Percentiles rank a stretch among this genome's conserved stretches.
Conservation (phyloP, 1,140 invertebrate genomes). For the Platorchestia sp. region DNA sequence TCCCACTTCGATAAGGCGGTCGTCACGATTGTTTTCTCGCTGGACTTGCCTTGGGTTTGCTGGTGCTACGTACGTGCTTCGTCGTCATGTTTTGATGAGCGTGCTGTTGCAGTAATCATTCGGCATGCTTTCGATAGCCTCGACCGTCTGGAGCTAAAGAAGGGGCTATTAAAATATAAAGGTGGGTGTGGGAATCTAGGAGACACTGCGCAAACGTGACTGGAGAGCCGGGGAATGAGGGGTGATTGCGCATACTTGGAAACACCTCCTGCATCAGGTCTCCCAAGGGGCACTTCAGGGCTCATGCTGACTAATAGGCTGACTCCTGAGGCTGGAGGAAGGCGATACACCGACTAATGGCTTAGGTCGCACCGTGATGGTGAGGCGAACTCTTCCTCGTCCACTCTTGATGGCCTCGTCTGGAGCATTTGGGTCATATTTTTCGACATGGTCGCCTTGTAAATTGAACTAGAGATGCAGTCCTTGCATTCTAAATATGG, state of each 20-base stretch:
- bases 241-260: conserved; percentile 48
- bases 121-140: conserved; percentile 55
- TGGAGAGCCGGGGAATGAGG: conserved; percentile 31
- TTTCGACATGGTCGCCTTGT: neutral
- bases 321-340: conserved; percentile 35
- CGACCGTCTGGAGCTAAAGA: conserved; percentile 52
- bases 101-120: conserved; percentile 54
- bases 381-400: neutral
- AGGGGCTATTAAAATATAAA: conserved; percentile 56
- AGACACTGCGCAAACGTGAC: conserved; percentile 50
- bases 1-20: conserved; percentile 54
- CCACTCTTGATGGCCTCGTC: neutral
- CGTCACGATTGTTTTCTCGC: conserved; percentile 52
- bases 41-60: conserved; percentile 36
- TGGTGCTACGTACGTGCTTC: conserved; percentile 51
- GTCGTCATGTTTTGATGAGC: conserved; percentile 55
- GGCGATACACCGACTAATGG: conserved; percentile 39
- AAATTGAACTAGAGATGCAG: neutral
- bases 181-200: conserved; percentile 52
- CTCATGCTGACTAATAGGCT: conserved; percentile 49
- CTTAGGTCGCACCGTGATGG: neutral
- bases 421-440: neutral
- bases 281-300: conserved; percentile 15
- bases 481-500: neutral
- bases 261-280: conserved; percentile 51